These are phyloP conservation scores for Drosophila phalerata DNA, from an alignment of 2,888 invertebrate genomes.

Conservation along the genomic window DNA sequence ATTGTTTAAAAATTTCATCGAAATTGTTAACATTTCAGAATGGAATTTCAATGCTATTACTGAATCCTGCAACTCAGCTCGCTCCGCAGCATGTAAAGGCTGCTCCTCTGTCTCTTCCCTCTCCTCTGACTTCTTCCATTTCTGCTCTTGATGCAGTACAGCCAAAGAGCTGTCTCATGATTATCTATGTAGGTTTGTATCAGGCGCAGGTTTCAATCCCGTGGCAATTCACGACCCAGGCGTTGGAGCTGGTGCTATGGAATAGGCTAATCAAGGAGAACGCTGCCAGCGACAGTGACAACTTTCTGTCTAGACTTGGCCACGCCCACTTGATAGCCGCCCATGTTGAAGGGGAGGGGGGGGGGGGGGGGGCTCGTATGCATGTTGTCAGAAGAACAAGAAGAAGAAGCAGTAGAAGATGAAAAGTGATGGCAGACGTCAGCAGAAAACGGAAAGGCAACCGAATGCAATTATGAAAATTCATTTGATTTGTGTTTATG, in stretches of 20 bases:
- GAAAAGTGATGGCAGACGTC: slow-evolving; percentile 39
- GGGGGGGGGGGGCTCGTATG: background rate
- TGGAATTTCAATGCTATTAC: background rate
- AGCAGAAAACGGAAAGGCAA: slow-evolving; percentile 58
- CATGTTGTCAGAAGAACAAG: background rate
- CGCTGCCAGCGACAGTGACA: slow-evolving; percentile 48
- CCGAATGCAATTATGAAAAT: slow-evolving; percentile 74
- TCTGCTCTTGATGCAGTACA: background rate
- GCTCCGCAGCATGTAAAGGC: background rate
- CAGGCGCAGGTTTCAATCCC: background rate
- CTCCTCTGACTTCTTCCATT: no score
- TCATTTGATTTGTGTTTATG: slow-evolving; percentile 76
- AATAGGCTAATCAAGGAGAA: slow-evolving; percentile 29
- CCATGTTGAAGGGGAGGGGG: slow-evolving; percentile 21
- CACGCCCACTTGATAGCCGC: slow-evolving; percentile 54
- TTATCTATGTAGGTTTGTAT: background rate
- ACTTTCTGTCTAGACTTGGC: slow-evolving; percentile 51
- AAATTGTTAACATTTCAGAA: slow-evolving; percentile 10
- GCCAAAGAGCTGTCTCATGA: slow-evolving; percentile 32
- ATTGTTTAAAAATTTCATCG: slow-evolving; percentile 3
- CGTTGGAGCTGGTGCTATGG: slow-evolving; percentile 1
- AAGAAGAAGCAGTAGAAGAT: background rate
- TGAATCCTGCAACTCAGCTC: background rate
- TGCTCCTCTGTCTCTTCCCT: background rate
- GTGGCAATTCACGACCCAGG: background rate